Evolutionary conservation across 2,113 vertebrate genomes (phyloP).

Genomic region (Hyaena hyaena): DNA sequence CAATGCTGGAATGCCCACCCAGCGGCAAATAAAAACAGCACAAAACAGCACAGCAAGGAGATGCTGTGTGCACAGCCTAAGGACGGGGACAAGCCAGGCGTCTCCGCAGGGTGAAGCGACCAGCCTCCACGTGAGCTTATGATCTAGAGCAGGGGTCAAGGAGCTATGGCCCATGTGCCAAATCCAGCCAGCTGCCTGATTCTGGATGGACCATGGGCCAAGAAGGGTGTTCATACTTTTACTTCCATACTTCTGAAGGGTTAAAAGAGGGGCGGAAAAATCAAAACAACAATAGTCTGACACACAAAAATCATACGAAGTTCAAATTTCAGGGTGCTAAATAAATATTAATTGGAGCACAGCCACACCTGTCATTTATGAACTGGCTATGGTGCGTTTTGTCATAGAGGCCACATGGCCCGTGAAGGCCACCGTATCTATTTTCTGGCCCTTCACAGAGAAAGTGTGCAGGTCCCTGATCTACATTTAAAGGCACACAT

Average conservation of each 20-base stretch:
- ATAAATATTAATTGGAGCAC: not conserved
- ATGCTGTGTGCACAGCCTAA: too few species aligned
- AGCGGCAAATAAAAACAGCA: not conserved
- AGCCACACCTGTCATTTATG: not conserved
- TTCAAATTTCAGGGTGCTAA: not conserved
- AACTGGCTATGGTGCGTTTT: not conserved
- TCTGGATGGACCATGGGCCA: rapidly evolving
- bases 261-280: not conserved
- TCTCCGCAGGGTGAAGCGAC: not conserved
- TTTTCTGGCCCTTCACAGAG: not conserved
- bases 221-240: not conserved
- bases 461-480: not conserved
- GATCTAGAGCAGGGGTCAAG: not conserved
- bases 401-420: rapidly evolving
- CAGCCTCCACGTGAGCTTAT: not conserved
- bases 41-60: not conserved
- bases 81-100: too few species aligned
- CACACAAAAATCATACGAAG: not conserved
- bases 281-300: not conserved
- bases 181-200: not conserved
- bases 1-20: not conserved
- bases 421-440: not conserved
- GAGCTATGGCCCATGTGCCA: rapidly evolving
- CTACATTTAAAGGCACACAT: not conserved
- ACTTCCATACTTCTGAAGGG: not conserved